Evolutionary conservation across 2,113 vertebrate genomes (phyloP), one percentile per base, ranked within the genome.

Genomic region (Ophiodon elongatus): DNA sequence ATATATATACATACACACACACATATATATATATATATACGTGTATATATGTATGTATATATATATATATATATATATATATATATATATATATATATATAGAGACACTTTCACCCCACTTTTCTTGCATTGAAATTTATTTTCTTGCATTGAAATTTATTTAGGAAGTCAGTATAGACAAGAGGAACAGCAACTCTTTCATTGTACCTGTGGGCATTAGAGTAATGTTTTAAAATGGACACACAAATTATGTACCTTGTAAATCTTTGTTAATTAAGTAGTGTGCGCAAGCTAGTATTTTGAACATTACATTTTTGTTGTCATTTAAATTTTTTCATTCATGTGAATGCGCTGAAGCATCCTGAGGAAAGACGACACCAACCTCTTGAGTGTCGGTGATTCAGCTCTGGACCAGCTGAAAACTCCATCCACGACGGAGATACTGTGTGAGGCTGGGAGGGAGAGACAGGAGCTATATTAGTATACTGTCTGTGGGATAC

Each of bases 371-470:
- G 10, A 21, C 1, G 11, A 67, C 14, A 88, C 84, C 23, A 27
- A 92, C 98, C 96, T 95, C 25, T 91, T 97, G 35, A 99, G 93
- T 1, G 93, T 93, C 0, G 97, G 95, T 19, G 94, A 85, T 67
- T 99, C 97, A 0, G 63, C 90, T 90, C 90, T 96, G 75, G 96
- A 96, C 98, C 98, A 99, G 59, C 96, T 96, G 94, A 99, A 99
- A 0, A 95, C 96, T 35, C 97, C 97, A 0, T 97, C 96, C 76
- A 84, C 94, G 78, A 99, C 93, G 1, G 92, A 85, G 83, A 99
- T 94, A 75, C 96, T 95, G 19, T 94, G 78, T 11, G 93, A 78
- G 1, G 93, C 98, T 99, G 76, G 14, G 65, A 54, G 31, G 4
- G 21, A 29, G 9, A 57, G 23, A 73, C 11, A 5, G 19, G 39